Conservation (phyloP, 2,113 vertebrate species). For the Lepus europaeus region DNA sequence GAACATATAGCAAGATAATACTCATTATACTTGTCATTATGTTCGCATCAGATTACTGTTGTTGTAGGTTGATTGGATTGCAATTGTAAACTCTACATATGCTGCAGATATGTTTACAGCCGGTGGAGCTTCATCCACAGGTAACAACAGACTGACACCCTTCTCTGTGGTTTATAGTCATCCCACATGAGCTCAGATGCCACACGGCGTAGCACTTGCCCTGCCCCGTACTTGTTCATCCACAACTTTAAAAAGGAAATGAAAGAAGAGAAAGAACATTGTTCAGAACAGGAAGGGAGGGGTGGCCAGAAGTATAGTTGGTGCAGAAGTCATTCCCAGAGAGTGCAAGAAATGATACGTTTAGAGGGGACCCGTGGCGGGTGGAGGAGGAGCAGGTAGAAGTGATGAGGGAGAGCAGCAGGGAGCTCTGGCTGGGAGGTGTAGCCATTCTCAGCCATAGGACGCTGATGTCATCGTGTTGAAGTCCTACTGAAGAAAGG, state of each 20-base stretch:
- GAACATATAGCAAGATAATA: conserved; percentile 51
- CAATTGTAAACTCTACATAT: conserved; percentile 40
- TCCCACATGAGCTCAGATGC: not conserved
- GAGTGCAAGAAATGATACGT: fast-evolving
- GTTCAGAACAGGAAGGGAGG: not conserved
- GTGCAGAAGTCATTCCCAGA: not conserved
- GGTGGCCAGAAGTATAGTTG: not conserved
- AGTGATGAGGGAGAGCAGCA: not conserved
- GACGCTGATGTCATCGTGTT: not conserved
- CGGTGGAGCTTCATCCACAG: not conserved
- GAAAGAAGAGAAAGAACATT: not conserved
- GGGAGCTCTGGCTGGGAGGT: fast-evolving
- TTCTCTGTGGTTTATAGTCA: not conserved
- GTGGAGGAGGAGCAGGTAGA: not conserved
- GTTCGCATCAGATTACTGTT: conserved; percentile 69
- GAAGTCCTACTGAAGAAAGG: not conserved
- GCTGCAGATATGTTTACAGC: conserved; percentile 53
- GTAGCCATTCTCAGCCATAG: not conserved
- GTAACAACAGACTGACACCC: not conserved
- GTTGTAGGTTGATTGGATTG: conserved; percentile 61
- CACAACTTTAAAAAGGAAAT: not conserved
- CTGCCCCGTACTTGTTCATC: not conserved
- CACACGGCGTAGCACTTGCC: not conserved
- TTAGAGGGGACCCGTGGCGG: not conserved
- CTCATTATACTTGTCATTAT: conserved; percentile 60